Evolutionary conservation across 2,888 invertebrate species (phyloP).

Genomic region (Drosophila suboccidentalis): DNA sequence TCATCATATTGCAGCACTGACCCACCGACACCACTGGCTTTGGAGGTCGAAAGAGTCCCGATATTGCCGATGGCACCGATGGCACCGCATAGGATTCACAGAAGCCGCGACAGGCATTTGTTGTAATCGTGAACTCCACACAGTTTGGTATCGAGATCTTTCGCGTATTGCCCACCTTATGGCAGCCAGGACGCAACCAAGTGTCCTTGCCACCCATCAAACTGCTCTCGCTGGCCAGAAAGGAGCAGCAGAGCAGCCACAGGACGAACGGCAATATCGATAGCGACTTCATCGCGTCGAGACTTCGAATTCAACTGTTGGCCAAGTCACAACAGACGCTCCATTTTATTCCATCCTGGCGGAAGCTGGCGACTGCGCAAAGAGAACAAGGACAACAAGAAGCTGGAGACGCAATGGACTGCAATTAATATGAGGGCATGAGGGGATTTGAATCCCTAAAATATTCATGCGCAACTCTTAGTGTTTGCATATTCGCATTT

Average conservation of each 20-base stretch:
- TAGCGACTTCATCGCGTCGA: conserved; percentile 49
- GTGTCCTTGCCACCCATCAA: conserved; percentile 84
- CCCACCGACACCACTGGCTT: conserved; percentile 92
- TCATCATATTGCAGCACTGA: conserved; percentile 96
- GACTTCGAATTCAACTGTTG: conserved; percentile 29
- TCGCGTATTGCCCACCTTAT: conserved; percentile 92
- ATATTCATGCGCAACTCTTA: conserved; percentile 37
- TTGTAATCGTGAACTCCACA: conserved; percentile 93
- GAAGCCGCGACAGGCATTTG: conserved; percentile 95
- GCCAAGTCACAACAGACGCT: neutral
- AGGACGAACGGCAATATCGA: conserved; percentile 41
- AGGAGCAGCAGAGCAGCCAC: conserved; percentile 55
- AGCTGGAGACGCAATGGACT: conserved; percentile 29
- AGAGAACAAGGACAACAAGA: neutral
- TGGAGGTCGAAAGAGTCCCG: conserved; percentile 85
- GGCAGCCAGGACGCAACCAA: conserved; percentile 93
- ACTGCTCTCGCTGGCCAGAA: conserved; percentile 33
- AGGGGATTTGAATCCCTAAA: conserved; percentile 5
- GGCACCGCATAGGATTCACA: conserved; percentile 95
- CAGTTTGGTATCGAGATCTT: conserved; percentile 94
- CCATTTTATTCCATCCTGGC: conserved; percentile 38
- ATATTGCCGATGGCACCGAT: conserved; percentile 86
- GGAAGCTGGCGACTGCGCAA: conserved; percentile 48
- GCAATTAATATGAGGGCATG: conserved; percentile 34
- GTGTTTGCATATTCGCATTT: conserved; percentile 21